Evolutionary conservation across 2,888 invertebrate genomes (phyloP).

Genomic region (Tinea trinotella): DNA sequence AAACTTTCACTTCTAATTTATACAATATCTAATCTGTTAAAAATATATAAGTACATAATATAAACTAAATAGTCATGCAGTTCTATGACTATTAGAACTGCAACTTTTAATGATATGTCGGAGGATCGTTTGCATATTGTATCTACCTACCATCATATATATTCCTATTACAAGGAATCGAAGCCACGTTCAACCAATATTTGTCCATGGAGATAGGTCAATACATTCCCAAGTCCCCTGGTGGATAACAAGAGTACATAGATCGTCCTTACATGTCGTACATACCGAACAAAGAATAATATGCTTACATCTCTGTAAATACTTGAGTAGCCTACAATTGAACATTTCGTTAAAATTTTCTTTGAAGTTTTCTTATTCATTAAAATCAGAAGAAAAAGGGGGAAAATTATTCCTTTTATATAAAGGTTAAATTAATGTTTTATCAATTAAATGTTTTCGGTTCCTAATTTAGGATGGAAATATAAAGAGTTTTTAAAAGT

Average conservation of each 20-base stretch:
- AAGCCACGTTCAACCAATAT: constrained; percentile 60
- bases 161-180: constrained; percentile 8
- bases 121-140: neutral
- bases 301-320: neutral
- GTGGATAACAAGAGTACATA: neutral
- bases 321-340: neutral
- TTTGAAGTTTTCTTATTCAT: neutral
- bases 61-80: no score
- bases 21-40: no score
- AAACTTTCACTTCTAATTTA: no score
- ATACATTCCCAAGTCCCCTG: constrained; percentile 13
- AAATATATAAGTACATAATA: no score
- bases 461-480: neutral
- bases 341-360: neutral
- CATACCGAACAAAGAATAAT: neutral
- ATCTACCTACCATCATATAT: no score
- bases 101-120: neutral
- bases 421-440: constrained; percentile 8
- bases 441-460: neutral
- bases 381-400: constrained; percentile 3
- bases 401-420: neutral
- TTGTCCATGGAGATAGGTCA: constrained; percentile 27
- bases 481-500: no score
- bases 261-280: neutral
- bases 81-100: no score